phyloP scores from a whole-genome alignment of 2,113 vertebrate genomes.

The Megaceryle torquata region DNA sequence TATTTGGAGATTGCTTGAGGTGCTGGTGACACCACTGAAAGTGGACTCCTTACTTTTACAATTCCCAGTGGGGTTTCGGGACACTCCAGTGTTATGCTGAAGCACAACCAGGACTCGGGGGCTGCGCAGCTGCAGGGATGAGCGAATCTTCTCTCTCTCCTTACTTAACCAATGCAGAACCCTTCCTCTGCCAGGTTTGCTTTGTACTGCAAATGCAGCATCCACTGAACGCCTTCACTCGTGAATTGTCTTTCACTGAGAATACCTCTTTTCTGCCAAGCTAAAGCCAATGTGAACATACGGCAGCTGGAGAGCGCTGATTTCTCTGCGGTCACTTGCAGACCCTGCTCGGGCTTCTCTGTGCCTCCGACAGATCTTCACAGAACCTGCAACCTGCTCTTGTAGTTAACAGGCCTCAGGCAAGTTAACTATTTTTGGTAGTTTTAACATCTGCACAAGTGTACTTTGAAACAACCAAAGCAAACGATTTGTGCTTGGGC shows the following conservation, averaged over 20 bases:
- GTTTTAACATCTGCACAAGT: background rate
- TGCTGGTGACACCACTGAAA: background rate
- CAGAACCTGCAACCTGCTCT: background rate
- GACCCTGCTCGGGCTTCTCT: background rate
- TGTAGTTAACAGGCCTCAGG: accelerated
- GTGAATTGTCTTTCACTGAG: background rate
- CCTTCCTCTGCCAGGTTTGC: background rate
- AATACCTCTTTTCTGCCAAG: accelerated
- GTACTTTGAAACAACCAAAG: background rate
- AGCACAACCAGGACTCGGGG: accelerated
- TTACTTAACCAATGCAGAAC: background rate
- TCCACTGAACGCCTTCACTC: accelerated
- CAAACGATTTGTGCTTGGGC: accelerated
- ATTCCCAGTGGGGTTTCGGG: background rate
- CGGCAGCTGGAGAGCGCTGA: accelerated
- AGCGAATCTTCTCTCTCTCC: accelerated
- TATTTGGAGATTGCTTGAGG: background rate
- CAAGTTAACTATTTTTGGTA: background rate
- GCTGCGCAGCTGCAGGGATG: background rate
- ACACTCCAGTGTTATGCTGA: accelerated
- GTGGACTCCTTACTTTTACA: background rate
- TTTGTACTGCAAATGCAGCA: background rate
- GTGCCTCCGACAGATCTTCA: accelerated
- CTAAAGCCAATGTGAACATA: background rate
- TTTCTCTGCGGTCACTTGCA: accelerated